Conservation (phyloP, 2,113 vertebrate genomes). For the Nestor notabilis region DNA sequence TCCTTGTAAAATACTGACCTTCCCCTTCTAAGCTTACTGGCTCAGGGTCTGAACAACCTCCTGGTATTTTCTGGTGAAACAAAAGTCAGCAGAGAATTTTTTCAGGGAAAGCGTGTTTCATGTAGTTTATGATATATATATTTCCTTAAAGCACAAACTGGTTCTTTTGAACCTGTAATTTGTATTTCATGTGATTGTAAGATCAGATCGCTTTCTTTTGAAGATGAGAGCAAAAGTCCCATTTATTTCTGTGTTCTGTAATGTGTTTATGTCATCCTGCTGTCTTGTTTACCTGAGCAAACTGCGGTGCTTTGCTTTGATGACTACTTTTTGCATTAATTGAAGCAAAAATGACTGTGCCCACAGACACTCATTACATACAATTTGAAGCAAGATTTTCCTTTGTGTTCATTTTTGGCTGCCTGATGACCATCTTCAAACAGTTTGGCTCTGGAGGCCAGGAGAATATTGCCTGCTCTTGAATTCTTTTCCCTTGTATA, state of each 20-base stretch:
- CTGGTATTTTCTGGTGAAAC: background rate
- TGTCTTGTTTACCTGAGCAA: background rate
- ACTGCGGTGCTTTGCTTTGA: background rate
- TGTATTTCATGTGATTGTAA: background rate
- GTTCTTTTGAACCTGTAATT: background rate
- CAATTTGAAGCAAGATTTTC: background rate
- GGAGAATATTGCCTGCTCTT: background rate
- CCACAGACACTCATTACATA: background rate
- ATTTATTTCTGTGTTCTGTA: background rate
- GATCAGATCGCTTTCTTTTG: background rate
- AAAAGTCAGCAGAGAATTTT: background rate
- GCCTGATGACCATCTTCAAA: background rate
- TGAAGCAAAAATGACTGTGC: background rate
- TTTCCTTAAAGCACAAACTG: background rate
- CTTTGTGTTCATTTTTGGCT: background rate
- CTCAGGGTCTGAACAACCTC: background rate
- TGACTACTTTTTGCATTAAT: background rate
- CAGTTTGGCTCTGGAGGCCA: background rate
- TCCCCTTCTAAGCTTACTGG: background rate
- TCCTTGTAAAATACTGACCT: constrained; percentile 23
- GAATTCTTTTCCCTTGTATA: background rate
- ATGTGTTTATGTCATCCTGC: background rate
- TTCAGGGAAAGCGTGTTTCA: background rate
- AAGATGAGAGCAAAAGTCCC: background rate
- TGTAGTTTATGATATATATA: background rate